Base-by-base conservation (phyloP, 2,113 vertebrate genomes). In the Oreocharis arfaki region DNA sequence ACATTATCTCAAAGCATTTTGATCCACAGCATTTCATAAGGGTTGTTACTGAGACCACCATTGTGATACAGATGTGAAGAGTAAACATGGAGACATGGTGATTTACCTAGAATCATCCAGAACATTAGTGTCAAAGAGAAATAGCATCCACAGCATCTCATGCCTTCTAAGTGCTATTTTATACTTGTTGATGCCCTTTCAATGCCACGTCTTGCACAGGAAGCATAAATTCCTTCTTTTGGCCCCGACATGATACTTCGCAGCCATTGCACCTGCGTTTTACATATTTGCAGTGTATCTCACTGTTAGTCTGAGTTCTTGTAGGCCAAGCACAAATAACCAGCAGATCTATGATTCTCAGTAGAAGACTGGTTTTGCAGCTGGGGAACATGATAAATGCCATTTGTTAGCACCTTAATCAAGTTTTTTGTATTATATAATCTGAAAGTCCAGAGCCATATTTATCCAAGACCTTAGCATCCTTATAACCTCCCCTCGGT, bases 201-300 rank as follows among this genome's bases (percentile, higher is more conserved):
- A 56, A 52, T 70, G 32, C 13, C 19, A 41, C 5, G 17, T 63
- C 53, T 83, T 67, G 11, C 15, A 91, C 0, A 4, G 16, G 23
- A 89, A 77, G 24, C 13, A 32, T 13, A 10, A 60, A 32, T 56
- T 55, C 21, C 24, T 89, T 63, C 35, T 68, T 73, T 87, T 56
- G 53, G 9, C 6, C 21, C 26, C 5, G 17, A 30, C 30, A 23
- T 35, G 30, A 16, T 47, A 20, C 16, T 73, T 69, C 0, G 0
- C 27, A 80, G 21, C 22, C 15, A 30, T 22, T 55, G 44, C 15
- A 47, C 7, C 4, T 35, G 16, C 8, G 21, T 49, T 47, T 81
- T 49, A 32, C 2, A 2, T 55, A 37, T 32, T 55, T 76, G 24
- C 39, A 23, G 6, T 9, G 19, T 41, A n/a, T 42, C 26, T 55